Percentiles rank a stretch among this genome's conserved stretches.
Conservation (phyloP, 1,140 invertebrate genomes). For the Leptopilina boulardi region DNA sequence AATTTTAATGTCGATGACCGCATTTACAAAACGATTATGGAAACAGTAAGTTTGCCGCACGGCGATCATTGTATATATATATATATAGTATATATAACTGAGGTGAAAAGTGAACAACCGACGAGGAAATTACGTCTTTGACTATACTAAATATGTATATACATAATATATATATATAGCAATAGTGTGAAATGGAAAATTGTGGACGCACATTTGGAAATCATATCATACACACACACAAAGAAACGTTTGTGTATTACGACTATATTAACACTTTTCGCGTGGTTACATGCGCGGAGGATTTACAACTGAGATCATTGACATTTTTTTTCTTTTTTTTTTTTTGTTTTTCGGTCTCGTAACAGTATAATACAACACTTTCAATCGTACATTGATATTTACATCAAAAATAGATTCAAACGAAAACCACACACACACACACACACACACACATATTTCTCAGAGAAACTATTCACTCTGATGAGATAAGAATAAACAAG, state of each 20-base stretch:
- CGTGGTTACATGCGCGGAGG: no score
- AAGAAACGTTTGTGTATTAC: not conserved
- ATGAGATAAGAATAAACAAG: no score
- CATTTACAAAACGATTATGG: slow-evolving; percentile 10
- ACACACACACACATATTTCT: no score
- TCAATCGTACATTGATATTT: no score
- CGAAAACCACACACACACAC: no score
- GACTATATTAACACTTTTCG: not conserved
- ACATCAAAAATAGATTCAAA: no score
- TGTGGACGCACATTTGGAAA: not conserved
- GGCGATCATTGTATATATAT: not conserved
- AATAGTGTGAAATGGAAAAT: slow-evolving; percentile 6
- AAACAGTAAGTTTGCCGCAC: not conserved
- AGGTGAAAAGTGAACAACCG: slow-evolving; percentile 29
- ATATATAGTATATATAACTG: not conserved
- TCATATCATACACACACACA: not conserved
- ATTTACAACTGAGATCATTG: no score
- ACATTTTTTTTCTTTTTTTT: no score
- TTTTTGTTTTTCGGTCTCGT: no score
- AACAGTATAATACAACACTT: no score
- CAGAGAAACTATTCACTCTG: no score
- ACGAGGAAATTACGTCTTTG: slow-evolving; percentile 21
- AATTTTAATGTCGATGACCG: slow-evolving; percentile 16
- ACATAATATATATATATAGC: not conserved
- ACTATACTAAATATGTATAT: not conserved